Evolutionary conservation across 2,888 invertebrate genomes (phyloP).

Genomic region (Philaethria dido): DNA sequence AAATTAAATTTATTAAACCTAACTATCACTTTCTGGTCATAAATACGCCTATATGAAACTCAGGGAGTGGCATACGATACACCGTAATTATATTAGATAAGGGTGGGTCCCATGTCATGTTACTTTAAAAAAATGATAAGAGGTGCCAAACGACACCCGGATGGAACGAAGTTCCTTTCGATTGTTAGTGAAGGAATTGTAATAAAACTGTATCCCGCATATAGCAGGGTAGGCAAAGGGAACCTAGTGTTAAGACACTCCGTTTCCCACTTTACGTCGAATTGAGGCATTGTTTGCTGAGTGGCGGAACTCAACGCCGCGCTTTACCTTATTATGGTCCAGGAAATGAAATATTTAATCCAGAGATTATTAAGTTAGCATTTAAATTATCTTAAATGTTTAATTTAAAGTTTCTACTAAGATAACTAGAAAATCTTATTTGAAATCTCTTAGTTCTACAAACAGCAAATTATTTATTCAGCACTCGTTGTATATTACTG

Average conservation of each 20-base stretch:
- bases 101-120: background rate
- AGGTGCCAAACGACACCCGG: too few species aligned
- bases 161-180: too few species aligned
- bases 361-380: background rate
- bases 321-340: too few species aligned
- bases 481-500: background rate
- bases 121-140: too few species aligned
- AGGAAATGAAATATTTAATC: background rate
- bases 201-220: too few species aligned
- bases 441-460: background rate
- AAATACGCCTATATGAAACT: slow-evolving; percentile 3
- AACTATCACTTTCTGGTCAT: background rate
- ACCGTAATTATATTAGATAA: slow-evolving; percentile 6
- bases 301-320: too few species aligned
- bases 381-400: background rate
- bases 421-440: background rate
- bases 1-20: background rate
- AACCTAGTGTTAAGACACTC: too few species aligned
- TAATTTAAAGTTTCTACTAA: background rate
- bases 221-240: too few species aligned
- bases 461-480: slow-evolving; percentile 1
- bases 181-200: too few species aligned
- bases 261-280: too few species aligned
- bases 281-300: too few species aligned
- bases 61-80: background rate